phyloP scores from a whole-genome alignment of 2,113 vertebrate genomes.

The Hemichromis elongatus region DNA sequence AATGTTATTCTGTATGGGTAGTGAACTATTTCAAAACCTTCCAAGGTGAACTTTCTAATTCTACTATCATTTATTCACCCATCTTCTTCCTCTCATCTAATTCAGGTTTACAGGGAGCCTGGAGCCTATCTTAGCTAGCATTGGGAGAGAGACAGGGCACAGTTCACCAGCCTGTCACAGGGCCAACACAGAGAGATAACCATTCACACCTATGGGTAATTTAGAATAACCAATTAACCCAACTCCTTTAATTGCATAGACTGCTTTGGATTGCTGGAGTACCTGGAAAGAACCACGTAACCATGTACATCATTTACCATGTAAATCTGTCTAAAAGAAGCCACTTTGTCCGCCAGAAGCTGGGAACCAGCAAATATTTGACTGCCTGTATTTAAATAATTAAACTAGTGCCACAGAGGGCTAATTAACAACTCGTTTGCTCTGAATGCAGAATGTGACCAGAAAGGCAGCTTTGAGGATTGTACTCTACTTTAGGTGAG shows the following conservation, averaged over 20 bases:
- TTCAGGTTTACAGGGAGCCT: not conserved
- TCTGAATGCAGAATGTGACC: not conserved
- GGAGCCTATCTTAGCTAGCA: not conserved
- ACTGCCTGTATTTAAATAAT: not conserved
- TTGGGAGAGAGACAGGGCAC: not conserved
- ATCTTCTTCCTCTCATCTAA: not conserved
- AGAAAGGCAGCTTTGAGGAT: not conserved
- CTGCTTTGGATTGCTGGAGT: accelerated
- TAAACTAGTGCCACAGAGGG: not conserved
- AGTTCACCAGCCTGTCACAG: not conserved
- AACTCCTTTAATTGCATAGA: not conserved
- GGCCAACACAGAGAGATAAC: not conserved
- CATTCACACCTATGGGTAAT: not conserved
- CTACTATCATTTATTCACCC: not conserved
- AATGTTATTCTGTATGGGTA: not conserved
- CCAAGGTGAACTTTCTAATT: accelerated
- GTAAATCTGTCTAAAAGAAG: not conserved
- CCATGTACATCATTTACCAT: not conserved
- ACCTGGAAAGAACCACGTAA: not conserved
- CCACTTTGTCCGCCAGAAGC: not conserved
- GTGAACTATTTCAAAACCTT: not conserved
- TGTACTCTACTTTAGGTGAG: slow-evolving; percentile 84
- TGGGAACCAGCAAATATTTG: not conserved
- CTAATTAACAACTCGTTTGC: not conserved
- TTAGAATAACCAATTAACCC: not conserved